These are phyloP conservation scores for Smittia sp. DNA, from an alignment of 2,888 invertebrate genomes.

Conservation along the genomic window DNA sequence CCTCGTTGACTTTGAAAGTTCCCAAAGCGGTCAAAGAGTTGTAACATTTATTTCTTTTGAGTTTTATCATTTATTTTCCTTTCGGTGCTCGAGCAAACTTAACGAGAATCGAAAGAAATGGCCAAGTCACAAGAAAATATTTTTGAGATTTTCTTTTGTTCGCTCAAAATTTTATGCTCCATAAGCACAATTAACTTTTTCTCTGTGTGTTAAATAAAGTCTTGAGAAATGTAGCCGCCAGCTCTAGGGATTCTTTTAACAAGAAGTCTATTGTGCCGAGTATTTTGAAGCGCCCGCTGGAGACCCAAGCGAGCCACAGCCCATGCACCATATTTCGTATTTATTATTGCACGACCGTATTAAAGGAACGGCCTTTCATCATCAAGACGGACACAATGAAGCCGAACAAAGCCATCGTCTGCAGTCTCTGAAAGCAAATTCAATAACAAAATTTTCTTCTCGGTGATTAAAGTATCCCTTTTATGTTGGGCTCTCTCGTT, in stretches of 20 bases:
- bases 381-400: constrained; percentile 7
- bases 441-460: constrained; percentile 16
- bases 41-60: constrained; percentile 12
- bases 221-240: neutral
- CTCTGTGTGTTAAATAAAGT: constrained; percentile 14
- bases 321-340: constrained; percentile 35
- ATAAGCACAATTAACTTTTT: constrained; percentile 34
- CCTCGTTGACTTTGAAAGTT: constrained; percentile 32
- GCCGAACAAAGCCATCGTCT: constrained; percentile 6
- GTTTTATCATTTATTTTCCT: neutral
- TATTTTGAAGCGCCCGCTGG: constrained; percentile 27
- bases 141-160: neutral
- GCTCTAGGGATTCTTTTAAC: constrained; percentile 16
- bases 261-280: neutral
- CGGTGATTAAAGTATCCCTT: constrained; percentile 20
- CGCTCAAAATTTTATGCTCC: constrained; percentile 31
- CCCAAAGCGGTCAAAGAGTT: constrained; percentile 33
- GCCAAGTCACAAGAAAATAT: constrained; percentile 3
- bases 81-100: constrained; percentile 6
- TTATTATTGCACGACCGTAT: constrained; percentile 20
- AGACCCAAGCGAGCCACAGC: neutral
- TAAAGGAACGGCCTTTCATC: neutral
- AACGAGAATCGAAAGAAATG: neutral
- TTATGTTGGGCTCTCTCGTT: neutral
- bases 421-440: constrained; percentile 1